A percentile compares a stretch with the other conserved stretches of the same genome.
These are phyloP conservation scores for Azemiops feae DNA, from an alignment of 2,113 vertebrate genomes.

Conservation along the genomic window DNA sequence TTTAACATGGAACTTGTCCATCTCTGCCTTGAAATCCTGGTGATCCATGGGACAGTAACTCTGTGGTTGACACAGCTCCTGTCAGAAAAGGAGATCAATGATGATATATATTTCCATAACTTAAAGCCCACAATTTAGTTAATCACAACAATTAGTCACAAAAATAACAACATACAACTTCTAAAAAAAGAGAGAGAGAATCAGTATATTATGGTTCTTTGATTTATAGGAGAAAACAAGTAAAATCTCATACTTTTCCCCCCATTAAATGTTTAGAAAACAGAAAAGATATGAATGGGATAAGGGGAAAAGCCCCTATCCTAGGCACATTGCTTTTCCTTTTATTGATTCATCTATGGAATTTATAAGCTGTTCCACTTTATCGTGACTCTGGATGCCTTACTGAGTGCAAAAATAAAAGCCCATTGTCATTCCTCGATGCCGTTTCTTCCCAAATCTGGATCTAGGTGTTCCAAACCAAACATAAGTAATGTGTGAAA, in stretches of 20 bases:
- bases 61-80: conserved; percentile 72
- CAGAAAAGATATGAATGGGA: not conserved
- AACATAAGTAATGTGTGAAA: not conserved
- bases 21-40: conserved; percentile 70
- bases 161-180: not conserved
- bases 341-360: not conserved
- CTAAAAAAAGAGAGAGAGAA: not conserved
- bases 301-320: not conserved
- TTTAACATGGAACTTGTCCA: conserved; percentile 64
- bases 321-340: not conserved
- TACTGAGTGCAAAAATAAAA: not conserved
- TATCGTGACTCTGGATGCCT: not conserved
- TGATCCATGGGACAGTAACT: conserved; percentile 70
- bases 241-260: not conserved
- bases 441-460: not conserved
- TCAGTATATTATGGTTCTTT: not conserved
- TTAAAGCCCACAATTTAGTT: not conserved
- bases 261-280: not conserved
- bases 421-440: not conserved
- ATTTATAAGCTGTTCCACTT: not conserved
- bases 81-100: not conserved
- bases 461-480: not conserved
- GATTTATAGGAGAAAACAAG: not conserved
- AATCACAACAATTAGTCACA: not conserved
- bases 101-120: not conserved